Base-by-base conservation (phyloP, 2,888 invertebrate species). In the Cataglyphis livida region DNA sequence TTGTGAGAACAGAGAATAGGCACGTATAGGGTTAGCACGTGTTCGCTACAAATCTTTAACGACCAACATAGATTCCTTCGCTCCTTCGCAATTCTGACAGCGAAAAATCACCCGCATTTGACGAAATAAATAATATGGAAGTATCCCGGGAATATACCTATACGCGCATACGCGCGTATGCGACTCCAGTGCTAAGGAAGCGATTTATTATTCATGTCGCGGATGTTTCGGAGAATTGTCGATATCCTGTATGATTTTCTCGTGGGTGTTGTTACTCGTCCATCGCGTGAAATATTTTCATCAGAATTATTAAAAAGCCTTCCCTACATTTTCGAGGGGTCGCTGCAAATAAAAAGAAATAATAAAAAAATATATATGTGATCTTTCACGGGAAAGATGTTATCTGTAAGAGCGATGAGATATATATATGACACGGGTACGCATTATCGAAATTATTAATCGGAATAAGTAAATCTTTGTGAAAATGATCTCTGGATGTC, bases 381-480 rank as follows among this genome's bases (percentile, higher is more conserved):
- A 51, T 21, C 32, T 1, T 3, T 12, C 15, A 51, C 51, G 3
- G 51, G 12, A 3, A 32, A 32, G 35, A 35, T 54, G 21, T 70
- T 64, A 41, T 21, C 10, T 70, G 3, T 70, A 51, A 70, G 15
- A 70, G 35, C 51, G 9, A 21, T 41, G 7, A 25, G 7, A 3
- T 12, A 21, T 21, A 3, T 5, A 10, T 59, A 10, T 35, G 35
- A 6, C 5, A 41, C 15, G 41, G 5, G 5, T 12, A 9, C 15
- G 21, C 70, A 70, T 54, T 70, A 70, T 70, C 21, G 21, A 21
- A 54, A 70, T 70, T 70, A 54, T 18, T 70, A 54, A 54, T 54
- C 21, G 15, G 15, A 54, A 38, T 54, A 35, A 70, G 21, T 54
- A 54, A 54, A 15, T 25, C 21, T 25, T 70, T 35, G 4, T 54